Percentiles rank a stretch among this genome's conserved stretches.
Conservation (phyloP, 2,113 vertebrate species). For the Salvator merianae region DNA sequence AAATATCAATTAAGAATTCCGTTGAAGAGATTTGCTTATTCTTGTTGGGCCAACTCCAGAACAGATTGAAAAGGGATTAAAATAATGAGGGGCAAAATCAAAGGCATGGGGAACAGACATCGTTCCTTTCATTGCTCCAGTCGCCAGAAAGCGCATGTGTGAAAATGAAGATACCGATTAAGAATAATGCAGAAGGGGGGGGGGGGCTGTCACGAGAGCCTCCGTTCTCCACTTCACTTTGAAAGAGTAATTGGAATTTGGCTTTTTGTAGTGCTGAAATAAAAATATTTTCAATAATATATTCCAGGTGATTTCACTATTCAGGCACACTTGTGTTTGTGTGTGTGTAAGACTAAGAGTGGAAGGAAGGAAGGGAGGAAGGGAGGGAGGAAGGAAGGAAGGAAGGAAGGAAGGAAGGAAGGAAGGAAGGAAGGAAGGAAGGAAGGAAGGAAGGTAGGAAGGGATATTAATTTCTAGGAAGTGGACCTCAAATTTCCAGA, state of each 20-base stretch:
- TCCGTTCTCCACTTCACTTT: slow-evolving; percentile 30
- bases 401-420: too few relatives aligned
- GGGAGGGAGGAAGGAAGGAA: too few relatives aligned
- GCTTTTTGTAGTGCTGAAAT: neutral
- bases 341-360: neutral
- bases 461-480: neutral
- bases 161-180: slow-evolving; percentile 62
- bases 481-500: neutral
- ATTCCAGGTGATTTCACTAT: neutral
- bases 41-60: slow-evolving; percentile 85
- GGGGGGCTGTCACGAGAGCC: slow-evolving; percentile 56
- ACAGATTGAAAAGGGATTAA: slow-evolving; percentile 82
- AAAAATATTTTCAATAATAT: slow-evolving; percentile 6
- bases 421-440: too few relatives aligned
- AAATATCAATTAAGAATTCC: slow-evolving; percentile 88
- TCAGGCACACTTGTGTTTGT: neutral
- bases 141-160: slow-evolving; percentile 74
- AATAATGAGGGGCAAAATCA: slow-evolving; percentile 82
- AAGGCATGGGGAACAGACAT: slow-evolving; percentile 75
- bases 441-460: too few relatives aligned
- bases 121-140: slow-evolving; percentile 64
- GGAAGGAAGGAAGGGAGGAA: neutral
- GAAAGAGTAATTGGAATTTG: neutral
- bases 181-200: slow-evolving; percentile 67
- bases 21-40: slow-evolving; percentile 84